These are phyloP conservation scores for Proisotoma minuta DNA, from an alignment of 2,888 invertebrate genomes.

Conservation along the genomic window DNA sequence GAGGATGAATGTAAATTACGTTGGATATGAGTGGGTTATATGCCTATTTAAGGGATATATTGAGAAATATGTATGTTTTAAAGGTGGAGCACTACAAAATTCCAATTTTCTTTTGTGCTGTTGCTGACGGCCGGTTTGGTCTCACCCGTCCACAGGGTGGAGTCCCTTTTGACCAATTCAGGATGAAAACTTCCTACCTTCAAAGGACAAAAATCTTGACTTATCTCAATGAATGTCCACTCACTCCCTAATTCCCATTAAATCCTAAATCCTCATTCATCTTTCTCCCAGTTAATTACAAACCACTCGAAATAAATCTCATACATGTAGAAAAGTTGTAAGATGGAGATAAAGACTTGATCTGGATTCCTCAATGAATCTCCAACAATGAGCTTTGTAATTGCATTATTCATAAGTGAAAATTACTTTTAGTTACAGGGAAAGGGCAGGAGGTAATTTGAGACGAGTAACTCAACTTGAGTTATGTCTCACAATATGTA, in stretches of 20 bases:
- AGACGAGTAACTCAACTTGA: too few species aligned
- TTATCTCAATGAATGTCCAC: constrained; percentile 43
- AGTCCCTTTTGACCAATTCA: constrained; percentile 39
- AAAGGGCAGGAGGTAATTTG: too few species aligned
- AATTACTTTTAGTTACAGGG: too few species aligned
- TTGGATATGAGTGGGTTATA: constrained; percentile 23
- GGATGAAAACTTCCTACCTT: constrained; percentile 32
- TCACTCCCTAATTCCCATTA: constrained; percentile 18
- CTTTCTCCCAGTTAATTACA: constrained; percentile 8
- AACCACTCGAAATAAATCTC: background rate
- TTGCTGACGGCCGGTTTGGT: constrained; percentile 39
- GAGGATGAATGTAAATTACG: constrained; percentile 18
- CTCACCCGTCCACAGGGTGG: constrained; percentile 39
- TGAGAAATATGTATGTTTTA: constrained; percentile 38
- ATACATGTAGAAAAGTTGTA: too few species aligned
- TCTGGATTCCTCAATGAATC: too few species aligned
- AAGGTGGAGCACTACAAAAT: constrained; percentile 39
- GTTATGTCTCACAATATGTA: too few species aligned
- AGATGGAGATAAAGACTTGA: too few species aligned
- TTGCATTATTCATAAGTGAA: too few species aligned
- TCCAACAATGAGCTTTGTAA: too few species aligned
- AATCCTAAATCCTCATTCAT: constrained; percentile 12
- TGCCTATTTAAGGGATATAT: constrained; percentile 46
- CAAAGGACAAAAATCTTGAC: constrained; percentile 42
- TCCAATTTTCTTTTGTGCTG: constrained; percentile 42